Percentiles rank a stretch among this genome's conserved stretches.
phyloP scores from a whole-genome alignment of 2,113 vertebrate species.

The Solenodon paradoxus region DNA sequence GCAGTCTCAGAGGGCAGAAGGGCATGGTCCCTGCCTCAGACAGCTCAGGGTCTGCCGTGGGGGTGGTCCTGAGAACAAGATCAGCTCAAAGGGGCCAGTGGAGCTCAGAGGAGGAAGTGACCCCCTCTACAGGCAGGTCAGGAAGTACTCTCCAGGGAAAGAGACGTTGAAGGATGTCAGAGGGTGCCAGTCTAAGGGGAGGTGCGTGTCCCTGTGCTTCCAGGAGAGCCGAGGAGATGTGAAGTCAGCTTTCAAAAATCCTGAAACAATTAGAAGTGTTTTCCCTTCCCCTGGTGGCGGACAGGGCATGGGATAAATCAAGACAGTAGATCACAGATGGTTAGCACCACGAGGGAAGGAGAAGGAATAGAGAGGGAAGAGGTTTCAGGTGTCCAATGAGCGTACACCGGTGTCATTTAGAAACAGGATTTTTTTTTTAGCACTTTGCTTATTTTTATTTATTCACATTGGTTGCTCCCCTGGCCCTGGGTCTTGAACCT shows the following conservation, averaged over 20 bases:
- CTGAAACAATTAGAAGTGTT: neutral
- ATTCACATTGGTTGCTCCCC: no score
- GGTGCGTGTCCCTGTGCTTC: rapidly evolving
- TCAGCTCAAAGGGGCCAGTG: neutral
- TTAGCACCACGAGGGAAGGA: neutral
- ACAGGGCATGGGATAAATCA: no score
- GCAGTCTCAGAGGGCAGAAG: neutral
- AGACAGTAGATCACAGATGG: neutral
- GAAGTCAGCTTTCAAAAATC: neutral
- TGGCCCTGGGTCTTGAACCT: no score
- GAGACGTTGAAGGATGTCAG: neutral
- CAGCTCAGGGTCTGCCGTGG: neutral
- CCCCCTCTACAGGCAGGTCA: neutral
- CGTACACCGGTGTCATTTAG: neutral
- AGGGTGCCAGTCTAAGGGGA: neutral
- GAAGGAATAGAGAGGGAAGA: neutral
- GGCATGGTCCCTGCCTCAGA: neutral
- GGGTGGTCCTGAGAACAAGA: neutral
- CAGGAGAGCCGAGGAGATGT: neutral
- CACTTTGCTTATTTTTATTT: no score
- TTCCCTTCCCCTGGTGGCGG: neutral
- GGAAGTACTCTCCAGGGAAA: neutral
- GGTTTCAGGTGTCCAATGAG: neutral
- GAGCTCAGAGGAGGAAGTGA: neutral
- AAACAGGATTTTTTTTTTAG: constrained; percentile 13